Evolutionary conservation across 1,140 invertebrate genomes (phyloP), one percentile per base, ranked within the genome.

Genomic region (Trichonephila clavipes): DNA sequence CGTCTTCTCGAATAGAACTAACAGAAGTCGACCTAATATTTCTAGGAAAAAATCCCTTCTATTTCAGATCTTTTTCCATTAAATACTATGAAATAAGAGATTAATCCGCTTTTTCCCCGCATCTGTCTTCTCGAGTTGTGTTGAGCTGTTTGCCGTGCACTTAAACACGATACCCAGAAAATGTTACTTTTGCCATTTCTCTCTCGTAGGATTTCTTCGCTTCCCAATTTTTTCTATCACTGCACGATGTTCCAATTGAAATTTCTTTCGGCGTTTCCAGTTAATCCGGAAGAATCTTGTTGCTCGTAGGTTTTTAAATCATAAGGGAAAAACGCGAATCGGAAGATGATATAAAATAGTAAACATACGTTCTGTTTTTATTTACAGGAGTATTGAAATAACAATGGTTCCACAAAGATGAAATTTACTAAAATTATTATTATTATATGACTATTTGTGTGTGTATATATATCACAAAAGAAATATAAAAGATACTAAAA

Each of bases 1-100:
- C 28, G 34, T 77, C 34, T 77, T 34, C 14, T 40, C 12, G 28
- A 18, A 77, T 28, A 77, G 18, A 77, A 40, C 34, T 5, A 6
- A 40, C 18, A 40, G 28, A 77, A 34, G 6, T 12, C 5, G 28
- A 77, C 72, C 72, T 77, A 40, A 77, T 77, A 77, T 34, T 77
- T 77, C 72, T 72, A 16, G 5, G 28, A 34, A 28, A 14, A 77
- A 34, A 77, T 19, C 14, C 28, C 28, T 40, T 40, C 2, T 64
- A 77, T 40, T 59, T 85, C 19, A 85, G 82, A 85, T 85, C 82
- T 16, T 51, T 85, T 85, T 51, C 82, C 82, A 85, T 85, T 85
- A 85, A 85, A 85, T 85, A 59, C 44, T 85, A 85, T 85, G 82
- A 58, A 85, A 85, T 85, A 85, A 85, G 58, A 85, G 82, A 85